phyloP scores from a whole-genome alignment of 1,140 invertebrate species.

The Pararge aegeria region DNA sequence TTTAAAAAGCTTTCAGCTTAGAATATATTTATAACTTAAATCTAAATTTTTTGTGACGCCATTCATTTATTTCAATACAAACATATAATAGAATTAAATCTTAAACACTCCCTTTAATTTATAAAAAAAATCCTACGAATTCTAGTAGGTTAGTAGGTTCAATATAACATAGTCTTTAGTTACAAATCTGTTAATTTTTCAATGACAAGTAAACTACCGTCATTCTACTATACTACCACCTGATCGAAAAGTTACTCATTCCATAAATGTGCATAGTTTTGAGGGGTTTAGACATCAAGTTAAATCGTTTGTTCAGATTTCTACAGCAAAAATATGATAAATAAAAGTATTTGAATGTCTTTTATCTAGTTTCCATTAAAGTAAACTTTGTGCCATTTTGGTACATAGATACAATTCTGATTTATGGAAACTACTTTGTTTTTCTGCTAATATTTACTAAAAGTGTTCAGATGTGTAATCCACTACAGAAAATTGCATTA shows the following conservation, averaged over 20 bases:
- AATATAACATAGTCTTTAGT: conserved; percentile 2
- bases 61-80: conserved; percentile 17
- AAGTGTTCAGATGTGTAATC: too few relatives aligned
- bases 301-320: not conserved
- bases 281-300: too few relatives aligned
- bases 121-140: not conserved
- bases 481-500: too few relatives aligned
- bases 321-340: not conserved
- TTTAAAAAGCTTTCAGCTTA: conserved; percentile 42
- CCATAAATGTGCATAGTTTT: not conserved
- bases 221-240: not conserved
- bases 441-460: too few relatives aligned
- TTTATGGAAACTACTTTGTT: too few relatives aligned
- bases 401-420: too few relatives aligned
- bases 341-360: not conserved
- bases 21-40: conserved; percentile 32
- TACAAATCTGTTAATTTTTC: not conserved
- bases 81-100: conserved; percentile 6
- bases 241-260: not conserved
- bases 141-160: conserved; percentile 22
- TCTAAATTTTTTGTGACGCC: conserved; percentile 37
- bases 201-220: conserved; percentile 7
- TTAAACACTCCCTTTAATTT: conserved; percentile 4
- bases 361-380: too few relatives aligned
- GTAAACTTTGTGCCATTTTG: too few relatives aligned